Evolutionary conservation across 2,113 vertebrate species (phyloP).

Genomic region (Centropus unirufus): DNA sequence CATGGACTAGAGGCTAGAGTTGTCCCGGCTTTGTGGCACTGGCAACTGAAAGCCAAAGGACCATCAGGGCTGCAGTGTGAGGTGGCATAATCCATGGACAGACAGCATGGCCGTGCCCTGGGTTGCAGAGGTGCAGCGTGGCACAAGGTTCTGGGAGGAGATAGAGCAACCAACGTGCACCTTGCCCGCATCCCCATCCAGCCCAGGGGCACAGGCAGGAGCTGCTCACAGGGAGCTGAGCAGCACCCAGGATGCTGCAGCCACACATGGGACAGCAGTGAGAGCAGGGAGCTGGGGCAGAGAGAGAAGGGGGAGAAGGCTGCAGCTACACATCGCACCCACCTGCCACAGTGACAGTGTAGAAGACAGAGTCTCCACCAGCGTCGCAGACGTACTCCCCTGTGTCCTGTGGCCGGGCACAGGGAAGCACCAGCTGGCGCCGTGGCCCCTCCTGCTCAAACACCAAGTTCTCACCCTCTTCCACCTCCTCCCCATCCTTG

Average conservation of each 20-base stretch:
- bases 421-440: slow-evolving; percentile 85
- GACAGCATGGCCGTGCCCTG: not conserved
- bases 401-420: slow-evolving; percentile 79
- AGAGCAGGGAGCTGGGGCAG: not conserved
- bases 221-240: fast-evolving
- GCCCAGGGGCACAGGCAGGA: not conserved
- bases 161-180: not conserved
- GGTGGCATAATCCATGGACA: not conserved
- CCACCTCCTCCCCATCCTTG: slow-evolving; percentile 89
- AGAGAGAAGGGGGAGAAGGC: not conserved
- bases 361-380: slow-evolving; percentile 85
- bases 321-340: not conserved
- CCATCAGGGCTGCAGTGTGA: not conserved
- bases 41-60: not conserved
- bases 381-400: slow-evolving; percentile 90
- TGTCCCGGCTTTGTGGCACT: not conserved
- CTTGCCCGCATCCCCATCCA: not conserved
- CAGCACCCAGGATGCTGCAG: not conserved
- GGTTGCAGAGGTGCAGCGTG: fast-evolving
- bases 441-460: slow-evolving; percentile 84
- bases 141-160: not conserved
- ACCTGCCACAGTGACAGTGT: slow-evolving; percentile 91
- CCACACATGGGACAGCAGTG: fast-evolving
- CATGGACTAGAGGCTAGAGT: fast-evolving
- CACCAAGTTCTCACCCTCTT: slow-evolving; percentile 76